Base-by-base conservation (phyloP, 2,797 vertebrate species). In the Champsocephalus gunnari region DNA sequence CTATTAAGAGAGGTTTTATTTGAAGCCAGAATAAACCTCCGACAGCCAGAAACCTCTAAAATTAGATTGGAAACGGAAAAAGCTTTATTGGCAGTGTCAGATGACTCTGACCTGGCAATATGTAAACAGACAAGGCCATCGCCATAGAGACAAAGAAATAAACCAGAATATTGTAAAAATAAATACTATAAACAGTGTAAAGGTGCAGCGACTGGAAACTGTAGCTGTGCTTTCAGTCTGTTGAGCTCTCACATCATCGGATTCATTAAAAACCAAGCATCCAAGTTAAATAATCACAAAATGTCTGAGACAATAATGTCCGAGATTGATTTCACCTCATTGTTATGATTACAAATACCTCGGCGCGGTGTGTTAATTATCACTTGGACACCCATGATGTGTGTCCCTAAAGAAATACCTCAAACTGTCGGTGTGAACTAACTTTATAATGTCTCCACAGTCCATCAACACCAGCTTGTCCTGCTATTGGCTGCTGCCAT, bases 401-500 rank as follows among this genome's bases (percentile, higher is more conserved):
- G 57, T 44, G 66, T 75, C 73, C 66, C 70, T 64, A 67, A 69
- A 83, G 54, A 86, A 77, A 73, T 64, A 71, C 67, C 61, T 86
- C 48, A 14, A 38, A 24, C 53, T 48, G 57, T 56, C 54, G 28
- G 28, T 61, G 45, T 13, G 43, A 45, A 10, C 55, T 71, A 80
- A 86, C 88, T 51, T 71, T 48, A 38, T 7, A 38, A 54, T 82
- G 72, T 77, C 64, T 80, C 78, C 77, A 38, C 90, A 95, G 95
- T 90, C 24, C 71, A 50, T 87, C 92, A 86, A 32, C 77, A 79
- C 74, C 90, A 88, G 88, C 90, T 96, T 65, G 71, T 96, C 76
- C 87, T 98, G 90, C 92, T 98, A 75, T 93, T 97, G 84, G 94
- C 95, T 0, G 95, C 94, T 45, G 93, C 94, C 73, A 93, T 95